Conservation (phyloP, 2,113 vertebrate genomes). For the Maccullochella peelii region DNA sequence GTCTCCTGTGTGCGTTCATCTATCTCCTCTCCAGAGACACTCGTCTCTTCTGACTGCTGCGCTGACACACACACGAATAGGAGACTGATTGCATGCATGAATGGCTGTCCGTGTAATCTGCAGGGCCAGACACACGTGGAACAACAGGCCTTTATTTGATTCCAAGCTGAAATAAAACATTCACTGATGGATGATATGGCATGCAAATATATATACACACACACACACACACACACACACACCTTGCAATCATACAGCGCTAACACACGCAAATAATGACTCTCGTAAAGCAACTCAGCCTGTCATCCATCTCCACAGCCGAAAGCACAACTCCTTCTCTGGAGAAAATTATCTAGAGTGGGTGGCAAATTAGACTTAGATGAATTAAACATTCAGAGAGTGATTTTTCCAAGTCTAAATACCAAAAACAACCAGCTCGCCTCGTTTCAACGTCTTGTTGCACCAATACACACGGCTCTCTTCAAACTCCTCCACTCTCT, state of each 20-base stretch:
- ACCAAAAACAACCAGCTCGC: constrained; percentile 17
- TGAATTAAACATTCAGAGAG: constrained; percentile 32
- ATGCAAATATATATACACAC: constrained; percentile 35
- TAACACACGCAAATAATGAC: constrained; percentile 29
- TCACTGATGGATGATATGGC: constrained; percentile 23
- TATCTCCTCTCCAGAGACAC: constrained; percentile 70
- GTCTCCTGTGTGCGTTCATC: constrained; percentile 65
- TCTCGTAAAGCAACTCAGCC: constrained; percentile 29
- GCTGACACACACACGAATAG: constrained; percentile 77
- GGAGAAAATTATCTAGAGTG: constrained; percentile 33
- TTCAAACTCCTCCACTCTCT: constrained; percentile 19
- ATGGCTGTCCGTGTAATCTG: constrained; percentile 67
- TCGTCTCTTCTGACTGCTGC: constrained; percentile 72
- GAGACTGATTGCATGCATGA: constrained; percentile 68
- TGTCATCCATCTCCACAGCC: constrained; percentile 11
- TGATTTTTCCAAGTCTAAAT: constrained; percentile 35
- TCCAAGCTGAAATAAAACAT: constrained; percentile 45
- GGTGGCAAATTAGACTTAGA: constrained; percentile 38
- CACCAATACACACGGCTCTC: constrained; percentile 16
- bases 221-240: neutral
- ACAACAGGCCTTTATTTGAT: constrained; percentile 56
- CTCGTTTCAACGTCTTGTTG: constrained; percentile 19
- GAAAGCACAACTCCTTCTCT: constrained; percentile 33
- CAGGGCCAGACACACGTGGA: constrained; percentile 51
- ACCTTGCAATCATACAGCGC: neutral